These are phyloP conservation scores for Halcyon chelicuti DNA, from an alignment of 2,797 vertebrate genomes.

Conservation along the genomic window DNA sequence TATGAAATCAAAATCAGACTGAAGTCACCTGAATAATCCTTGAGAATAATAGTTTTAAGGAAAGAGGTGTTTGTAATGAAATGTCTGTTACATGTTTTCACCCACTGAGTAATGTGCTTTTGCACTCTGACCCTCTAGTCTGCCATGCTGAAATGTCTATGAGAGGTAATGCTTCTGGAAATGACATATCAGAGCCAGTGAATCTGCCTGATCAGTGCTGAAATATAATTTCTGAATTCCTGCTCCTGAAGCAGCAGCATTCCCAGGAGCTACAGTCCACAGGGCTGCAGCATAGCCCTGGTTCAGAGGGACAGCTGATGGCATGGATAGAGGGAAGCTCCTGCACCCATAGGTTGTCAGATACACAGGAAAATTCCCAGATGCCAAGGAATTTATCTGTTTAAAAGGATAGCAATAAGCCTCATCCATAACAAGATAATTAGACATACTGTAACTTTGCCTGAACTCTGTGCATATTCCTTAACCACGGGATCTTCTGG, in stretches of 20 bases:
- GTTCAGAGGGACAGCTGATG: rapidly evolving
- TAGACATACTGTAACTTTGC: background rate
- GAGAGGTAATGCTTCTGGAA: slow-evolving; percentile 25
- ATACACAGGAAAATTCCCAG: background rate
- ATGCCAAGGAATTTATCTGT: background rate
- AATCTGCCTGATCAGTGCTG: background rate
- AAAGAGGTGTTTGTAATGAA: slow-evolving; percentile 52
- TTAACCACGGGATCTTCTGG: background rate
- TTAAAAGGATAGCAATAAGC: background rate
- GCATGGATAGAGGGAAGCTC: rapidly evolving
- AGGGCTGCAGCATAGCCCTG: background rate
- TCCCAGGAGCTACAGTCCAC: background rate
- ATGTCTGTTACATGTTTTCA: slow-evolving; percentile 61
- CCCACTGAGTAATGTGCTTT: slow-evolving; percentile 61
- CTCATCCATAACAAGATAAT: background rate
- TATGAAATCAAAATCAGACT: slow-evolving; percentile 63
- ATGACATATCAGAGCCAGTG: slow-evolving; percentile 1
- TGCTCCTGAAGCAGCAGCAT: background rate
- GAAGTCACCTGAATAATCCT: slow-evolving; percentile 60
- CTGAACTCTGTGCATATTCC: background rate
- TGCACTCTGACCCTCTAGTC: background rate
- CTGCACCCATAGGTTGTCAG: background rate
- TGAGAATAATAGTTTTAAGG: slow-evolving; percentile 62
- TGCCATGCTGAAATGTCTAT: slow-evolving; percentile 37
- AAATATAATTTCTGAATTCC: slow-evolving; percentile 12